Conservation (phyloP, 2,113 vertebrate species). For the sheep (Ovis aries) region DNA sequence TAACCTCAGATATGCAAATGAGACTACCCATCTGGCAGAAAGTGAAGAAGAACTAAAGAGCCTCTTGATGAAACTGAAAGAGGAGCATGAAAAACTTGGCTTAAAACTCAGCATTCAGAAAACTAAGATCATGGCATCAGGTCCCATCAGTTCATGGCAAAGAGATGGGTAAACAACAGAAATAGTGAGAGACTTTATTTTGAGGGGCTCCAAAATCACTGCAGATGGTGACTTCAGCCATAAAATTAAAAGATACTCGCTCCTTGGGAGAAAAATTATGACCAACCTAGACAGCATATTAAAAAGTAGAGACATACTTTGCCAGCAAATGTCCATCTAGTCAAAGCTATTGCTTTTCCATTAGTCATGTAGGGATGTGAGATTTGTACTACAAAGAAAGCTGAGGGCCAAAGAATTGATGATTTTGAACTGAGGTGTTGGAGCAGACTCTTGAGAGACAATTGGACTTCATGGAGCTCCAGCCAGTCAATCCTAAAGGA, state of each 20-base stretch:
- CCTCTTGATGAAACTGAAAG: background rate
- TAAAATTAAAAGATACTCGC: background rate
- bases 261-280: background rate
- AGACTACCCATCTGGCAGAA: background rate
- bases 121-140: background rate
- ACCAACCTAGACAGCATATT: background rate
- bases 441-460: background rate
- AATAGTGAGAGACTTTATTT: background rate
- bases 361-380: background rate
- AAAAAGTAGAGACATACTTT: background rate
- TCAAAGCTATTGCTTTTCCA: background rate
- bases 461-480: background rate
- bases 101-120: background rate
- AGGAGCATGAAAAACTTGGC: background rate
- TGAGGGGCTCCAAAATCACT: background rate
- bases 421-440: background rate
- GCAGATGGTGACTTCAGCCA: background rate
- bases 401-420: background rate
- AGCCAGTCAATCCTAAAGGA: background rate
- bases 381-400: background rate
- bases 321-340: background rate
- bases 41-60: background rate
- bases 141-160: background rate
- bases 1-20: background rate
- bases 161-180: background rate